Evolutionary conservation across 2,888 invertebrate genomes (phyloP).

Genomic region (Archaeoteleia sp.): DNA sequence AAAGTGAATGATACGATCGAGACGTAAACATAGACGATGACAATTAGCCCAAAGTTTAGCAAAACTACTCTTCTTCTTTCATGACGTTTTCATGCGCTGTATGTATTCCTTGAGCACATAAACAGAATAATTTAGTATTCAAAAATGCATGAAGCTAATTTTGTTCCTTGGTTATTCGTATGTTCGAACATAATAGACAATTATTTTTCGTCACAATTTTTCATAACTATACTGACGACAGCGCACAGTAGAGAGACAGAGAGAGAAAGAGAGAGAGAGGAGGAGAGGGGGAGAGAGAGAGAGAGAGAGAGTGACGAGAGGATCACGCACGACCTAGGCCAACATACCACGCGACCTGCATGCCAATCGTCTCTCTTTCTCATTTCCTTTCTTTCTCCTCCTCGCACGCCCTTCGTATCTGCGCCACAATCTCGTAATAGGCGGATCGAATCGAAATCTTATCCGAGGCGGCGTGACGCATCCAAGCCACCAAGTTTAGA

Average conservation of each 20-base stretch:
- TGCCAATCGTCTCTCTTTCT: conserved; percentile 70
- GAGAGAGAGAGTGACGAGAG: conserved; percentile 61
- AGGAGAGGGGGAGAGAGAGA: conserved; percentile 45
- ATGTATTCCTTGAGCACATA: conserved; percentile 35
- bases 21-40: no score
- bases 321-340: conserved; percentile 74
- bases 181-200: conserved; percentile 35
- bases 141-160: conserved; percentile 27
- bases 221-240: conserved; percentile 34
- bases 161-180: conserved; percentile 39
- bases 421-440: conserved; percentile 54
- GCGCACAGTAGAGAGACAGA: conserved; percentile 18
- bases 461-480: conserved; percentile 60
- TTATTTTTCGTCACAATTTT: conserved; percentile 38
- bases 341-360: conserved; percentile 73
- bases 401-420: conserved; percentile 53
- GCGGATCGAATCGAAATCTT: conserved; percentile 58
- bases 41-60: no score
- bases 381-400: conserved; percentile 52
- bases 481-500: conserved; percentile 57
- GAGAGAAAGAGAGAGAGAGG: conserved; percentile 40
- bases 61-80: no score
- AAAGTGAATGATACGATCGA: no score
- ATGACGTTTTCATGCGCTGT: no score
- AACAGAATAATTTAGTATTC: conserved; percentile 47